phyloP scores from a whole-genome alignment of 2,113 vertebrate genomes.

The Dermatemys mawii region DNA sequence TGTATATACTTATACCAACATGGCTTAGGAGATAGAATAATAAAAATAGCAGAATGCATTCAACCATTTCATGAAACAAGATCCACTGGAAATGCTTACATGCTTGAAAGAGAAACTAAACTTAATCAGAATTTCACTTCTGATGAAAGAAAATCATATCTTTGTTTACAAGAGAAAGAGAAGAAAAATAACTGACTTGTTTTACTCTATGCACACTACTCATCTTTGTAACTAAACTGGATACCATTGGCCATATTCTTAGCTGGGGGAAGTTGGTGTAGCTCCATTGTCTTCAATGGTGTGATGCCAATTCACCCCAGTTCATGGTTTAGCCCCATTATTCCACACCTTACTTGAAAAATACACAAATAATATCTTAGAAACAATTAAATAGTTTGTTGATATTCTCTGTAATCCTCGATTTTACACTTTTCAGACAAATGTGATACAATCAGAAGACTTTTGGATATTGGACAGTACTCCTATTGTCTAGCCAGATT shows the following conservation, averaged over 20 bases:
- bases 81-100: background rate
- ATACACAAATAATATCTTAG: background rate
- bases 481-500: background rate
- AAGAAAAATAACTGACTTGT: background rate
- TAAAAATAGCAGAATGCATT: constrained; percentile 27
- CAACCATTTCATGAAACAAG: constrained; percentile 23
- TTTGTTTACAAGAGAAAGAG: background rate
- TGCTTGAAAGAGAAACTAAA: constrained; percentile 23
- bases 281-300: background rate
- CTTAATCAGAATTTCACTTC: constrained; percentile 5
- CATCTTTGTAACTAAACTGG: background rate
- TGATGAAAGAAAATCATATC: background rate
- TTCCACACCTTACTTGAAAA: background rate
- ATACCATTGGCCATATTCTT: background rate
- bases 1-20: constrained; percentile 10
- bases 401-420: background rate
- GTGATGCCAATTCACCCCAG: background rate
- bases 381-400: background rate
- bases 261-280: background rate
- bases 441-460: background rate
- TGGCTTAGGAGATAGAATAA: background rate
- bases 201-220: background rate
- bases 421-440: background rate
- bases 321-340: background rate
- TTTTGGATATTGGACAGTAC: background rate